Percentiles rank a stretch among this genome's conserved stretches.
Conservation (phyloP, 1,140 invertebrate species). For the Drosophila kohkoa region DNA sequence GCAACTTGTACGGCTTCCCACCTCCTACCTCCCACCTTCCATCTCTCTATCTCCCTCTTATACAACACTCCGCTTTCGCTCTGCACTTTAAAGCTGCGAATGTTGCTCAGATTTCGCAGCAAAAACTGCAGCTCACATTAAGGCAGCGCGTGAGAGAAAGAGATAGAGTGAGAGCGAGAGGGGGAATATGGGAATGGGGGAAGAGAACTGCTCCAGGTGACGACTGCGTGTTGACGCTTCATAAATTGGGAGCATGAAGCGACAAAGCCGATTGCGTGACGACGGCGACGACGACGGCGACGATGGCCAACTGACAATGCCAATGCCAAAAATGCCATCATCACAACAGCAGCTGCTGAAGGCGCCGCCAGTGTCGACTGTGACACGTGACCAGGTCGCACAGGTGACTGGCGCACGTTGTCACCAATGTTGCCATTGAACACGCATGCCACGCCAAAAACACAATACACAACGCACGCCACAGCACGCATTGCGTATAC, state of each 20-base stretch:
- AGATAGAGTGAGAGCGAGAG: neutral
- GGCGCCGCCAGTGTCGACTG: neutral
- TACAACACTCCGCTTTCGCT: neutral
- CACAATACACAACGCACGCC: no score
- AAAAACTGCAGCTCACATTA: neutral
- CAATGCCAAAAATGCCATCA: conserved; percentile 22
- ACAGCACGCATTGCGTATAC: conserved; percentile 42
- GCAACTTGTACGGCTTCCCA: conserved; percentile 19
- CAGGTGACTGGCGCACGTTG: conserved; percentile 65
- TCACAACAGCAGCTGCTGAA: conserved; percentile 7
- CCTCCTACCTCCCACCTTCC: neutral
- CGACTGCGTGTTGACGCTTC: conserved; percentile 59
- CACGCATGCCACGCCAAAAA: conserved; percentile 10
- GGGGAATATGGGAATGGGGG: neutral
- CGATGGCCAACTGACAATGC: conserved; percentile 24
- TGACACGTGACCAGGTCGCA: conserved; percentile 63
- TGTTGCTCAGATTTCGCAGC: conserved; percentile 2
- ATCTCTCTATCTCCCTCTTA: neutral
- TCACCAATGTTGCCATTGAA: conserved; percentile 38
- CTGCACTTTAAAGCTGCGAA: neutral
- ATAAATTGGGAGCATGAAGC: conserved; percentile 65
- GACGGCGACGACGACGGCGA: conserved; percentile 9
- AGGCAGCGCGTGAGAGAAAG: neutral
- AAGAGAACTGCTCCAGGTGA: neutral
- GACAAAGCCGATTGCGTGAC: conserved; percentile 55